A percentile compares a stretch with the other conserved stretches of the same genome.
These are phyloP conservation scores for Leucophora obtusa DNA, from an alignment of 2,888 invertebrate species.

Conservation along the genomic window DNA sequence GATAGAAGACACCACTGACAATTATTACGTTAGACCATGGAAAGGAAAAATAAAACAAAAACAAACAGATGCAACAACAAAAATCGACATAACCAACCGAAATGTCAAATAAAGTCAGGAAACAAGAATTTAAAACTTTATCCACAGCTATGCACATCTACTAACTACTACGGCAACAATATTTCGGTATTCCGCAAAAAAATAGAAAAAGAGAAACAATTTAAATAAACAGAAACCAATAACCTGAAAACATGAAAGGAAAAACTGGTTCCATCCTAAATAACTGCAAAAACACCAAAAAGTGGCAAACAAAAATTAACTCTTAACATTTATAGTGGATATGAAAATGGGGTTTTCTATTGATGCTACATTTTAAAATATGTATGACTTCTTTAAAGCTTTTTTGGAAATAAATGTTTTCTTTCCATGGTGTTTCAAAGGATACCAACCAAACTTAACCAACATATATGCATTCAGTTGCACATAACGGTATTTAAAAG, in stretches of 20 bases:
- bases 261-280: slow-evolving; percentile 23
- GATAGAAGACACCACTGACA: slow-evolving; percentile 21
- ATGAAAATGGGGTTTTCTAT: background rate
- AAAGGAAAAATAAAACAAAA: slow-evolving; percentile 23
- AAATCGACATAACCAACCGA: slow-evolving; percentile 21
- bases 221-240: slow-evolving; percentile 16
- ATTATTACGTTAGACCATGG: slow-evolving; percentile 11
- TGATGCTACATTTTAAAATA: slow-evolving; percentile 17
- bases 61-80: background rate
- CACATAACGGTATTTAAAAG: background rate
- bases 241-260: slow-evolving; percentile 36
- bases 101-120: slow-evolving; percentile 45
- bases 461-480: background rate
- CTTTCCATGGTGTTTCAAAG: slow-evolving; percentile 4
- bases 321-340: background rate
- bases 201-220: background rate
- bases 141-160: background rate
- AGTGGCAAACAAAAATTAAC: slow-evolving; percentile 34
- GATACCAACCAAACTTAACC: background rate
- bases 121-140: slow-evolving; percentile 22
- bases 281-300: slow-evolving; percentile 49
- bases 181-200: background rate
- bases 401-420: background rate
- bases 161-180: background rate
- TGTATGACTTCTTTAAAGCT: slow-evolving; percentile 5